phyloP scores from a whole-genome alignment of 2,888 invertebrate species.

The Priocnemis perturbator region DNA sequence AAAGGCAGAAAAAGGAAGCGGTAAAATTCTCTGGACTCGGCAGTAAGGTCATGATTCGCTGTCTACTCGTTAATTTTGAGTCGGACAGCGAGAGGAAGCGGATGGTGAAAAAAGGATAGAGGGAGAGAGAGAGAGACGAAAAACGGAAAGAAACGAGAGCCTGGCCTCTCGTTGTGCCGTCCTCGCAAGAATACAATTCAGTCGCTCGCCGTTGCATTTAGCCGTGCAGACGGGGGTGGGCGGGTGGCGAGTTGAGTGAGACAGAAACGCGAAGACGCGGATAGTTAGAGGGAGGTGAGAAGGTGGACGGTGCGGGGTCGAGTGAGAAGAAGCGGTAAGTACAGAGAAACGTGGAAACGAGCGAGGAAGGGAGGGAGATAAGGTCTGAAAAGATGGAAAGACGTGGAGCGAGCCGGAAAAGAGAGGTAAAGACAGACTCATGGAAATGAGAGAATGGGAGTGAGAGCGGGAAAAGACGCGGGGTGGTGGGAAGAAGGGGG shows the following conservation, averaged over 20 bases:
- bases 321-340: no score
- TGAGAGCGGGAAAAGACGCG: no score
- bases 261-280: neutral
- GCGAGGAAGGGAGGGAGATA: no score
- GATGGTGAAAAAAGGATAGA: neutral
- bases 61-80: slow-evolving; percentile 52
- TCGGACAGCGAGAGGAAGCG: slow-evolving; percentile 5
- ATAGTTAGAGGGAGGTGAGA: slow-evolving; percentile 14
- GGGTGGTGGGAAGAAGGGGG: no score
- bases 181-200: slow-evolving; percentile 62
- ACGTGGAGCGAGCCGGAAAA: no score
- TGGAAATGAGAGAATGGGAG: no score
- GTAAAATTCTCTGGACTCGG: slow-evolving; percentile 6
- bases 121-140: slow-evolving; percentile 10
- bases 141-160: slow-evolving; percentile 42
- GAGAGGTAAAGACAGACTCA: no score
- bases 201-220: slow-evolving; percentile 58
- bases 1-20: slow-evolving; percentile 13
- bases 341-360: no score
- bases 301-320: slow-evolving; percentile 15
- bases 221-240: slow-evolving; percentile 15
- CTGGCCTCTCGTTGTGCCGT: slow-evolving; percentile 43
- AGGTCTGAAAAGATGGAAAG: no score
- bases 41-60: slow-evolving; percentile 43
- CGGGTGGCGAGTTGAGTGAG: slow-evolving; percentile 19